phyloP scores from a whole-genome alignment of 2,113 vertebrate genomes.

The Anarhynchus alexandrinus region DNA sequence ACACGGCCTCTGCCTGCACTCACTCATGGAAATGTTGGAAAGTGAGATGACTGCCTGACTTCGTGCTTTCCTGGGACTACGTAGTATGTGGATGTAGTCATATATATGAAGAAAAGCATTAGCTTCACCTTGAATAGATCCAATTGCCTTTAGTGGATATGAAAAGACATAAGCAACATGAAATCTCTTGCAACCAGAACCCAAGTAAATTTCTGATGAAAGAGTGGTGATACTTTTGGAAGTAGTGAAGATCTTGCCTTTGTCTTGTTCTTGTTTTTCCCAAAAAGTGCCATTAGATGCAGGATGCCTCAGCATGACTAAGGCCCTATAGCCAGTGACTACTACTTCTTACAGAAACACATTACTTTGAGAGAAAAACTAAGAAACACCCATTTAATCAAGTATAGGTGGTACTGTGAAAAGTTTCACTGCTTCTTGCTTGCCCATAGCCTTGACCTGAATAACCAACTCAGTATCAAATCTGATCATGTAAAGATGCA shows the following conservation, averaged over 20 bases:
- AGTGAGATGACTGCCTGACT: not conserved
- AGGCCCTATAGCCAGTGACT: not conserved
- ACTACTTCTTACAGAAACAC: not conserved
- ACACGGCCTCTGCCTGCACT: not conserved
- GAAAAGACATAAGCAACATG: not conserved
- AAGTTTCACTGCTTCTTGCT: not conserved
- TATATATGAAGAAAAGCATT: not conserved
- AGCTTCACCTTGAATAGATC: not conserved
- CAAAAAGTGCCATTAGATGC: not conserved
- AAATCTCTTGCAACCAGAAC: not conserved
- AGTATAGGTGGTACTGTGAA: not conserved
- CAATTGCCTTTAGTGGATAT: not conserved
- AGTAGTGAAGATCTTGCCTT: not conserved
- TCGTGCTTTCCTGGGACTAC: not conserved
- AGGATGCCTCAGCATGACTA: not conserved
- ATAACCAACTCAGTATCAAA: not conserved
- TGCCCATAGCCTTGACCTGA: not conserved
- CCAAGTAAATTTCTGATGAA: not conserved
- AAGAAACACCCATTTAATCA: not conserved
- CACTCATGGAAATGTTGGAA: not conserved
- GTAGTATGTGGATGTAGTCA: not conserved
- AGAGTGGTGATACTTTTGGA: not conserved
- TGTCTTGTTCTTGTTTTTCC: not conserved
- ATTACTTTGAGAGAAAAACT: not conserved
- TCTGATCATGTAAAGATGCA: not conserved